These are phyloP conservation scores for Thecocarcelia acutangulata DNA, from an alignment of 2,888 invertebrate genomes.

Conservation along the genomic window DNA sequence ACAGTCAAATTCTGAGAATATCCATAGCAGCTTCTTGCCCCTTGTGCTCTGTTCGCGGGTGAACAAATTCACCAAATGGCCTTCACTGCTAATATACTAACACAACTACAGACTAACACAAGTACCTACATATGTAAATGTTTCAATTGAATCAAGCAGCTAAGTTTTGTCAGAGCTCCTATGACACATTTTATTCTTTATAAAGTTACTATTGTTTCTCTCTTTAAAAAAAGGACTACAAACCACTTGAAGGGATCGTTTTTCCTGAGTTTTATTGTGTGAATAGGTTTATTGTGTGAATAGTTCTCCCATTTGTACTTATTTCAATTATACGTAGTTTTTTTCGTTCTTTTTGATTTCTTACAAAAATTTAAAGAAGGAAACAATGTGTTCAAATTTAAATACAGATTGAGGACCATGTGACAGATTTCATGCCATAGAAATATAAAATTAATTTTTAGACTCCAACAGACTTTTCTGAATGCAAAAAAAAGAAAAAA, in stretches of 20 bases:
- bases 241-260: conserved; percentile 58
- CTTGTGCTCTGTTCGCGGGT: no score
- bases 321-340: conserved; percentile 8
- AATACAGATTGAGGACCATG: conserved; percentile 51
- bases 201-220: neutral
- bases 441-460: conserved; percentile 52
- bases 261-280: neutral
- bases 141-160: conserved; percentile 62
- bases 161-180: conserved; percentile 53
- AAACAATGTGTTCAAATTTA: conserved; percentile 24
- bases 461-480: neutral
- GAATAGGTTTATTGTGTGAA: conserved; percentile 44
- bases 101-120: no score
- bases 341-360: neutral
- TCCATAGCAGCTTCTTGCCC: no score
- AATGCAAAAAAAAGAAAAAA: conserved; percentile 24
- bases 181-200: conserved; percentile 49
- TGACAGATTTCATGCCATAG: conserved; percentile 56
- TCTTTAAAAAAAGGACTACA: conserved; percentile 12
- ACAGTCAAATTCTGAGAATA: no score
- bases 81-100: no score
- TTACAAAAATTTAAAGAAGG: conserved; percentile 21
- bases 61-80: no score
- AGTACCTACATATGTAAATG: neutral
- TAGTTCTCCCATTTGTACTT: conserved; percentile 38